These are phyloP conservation scores for Penaeus indicus DNA, from an alignment of 1,140 invertebrate species.

Conservation along the genomic window DNA sequence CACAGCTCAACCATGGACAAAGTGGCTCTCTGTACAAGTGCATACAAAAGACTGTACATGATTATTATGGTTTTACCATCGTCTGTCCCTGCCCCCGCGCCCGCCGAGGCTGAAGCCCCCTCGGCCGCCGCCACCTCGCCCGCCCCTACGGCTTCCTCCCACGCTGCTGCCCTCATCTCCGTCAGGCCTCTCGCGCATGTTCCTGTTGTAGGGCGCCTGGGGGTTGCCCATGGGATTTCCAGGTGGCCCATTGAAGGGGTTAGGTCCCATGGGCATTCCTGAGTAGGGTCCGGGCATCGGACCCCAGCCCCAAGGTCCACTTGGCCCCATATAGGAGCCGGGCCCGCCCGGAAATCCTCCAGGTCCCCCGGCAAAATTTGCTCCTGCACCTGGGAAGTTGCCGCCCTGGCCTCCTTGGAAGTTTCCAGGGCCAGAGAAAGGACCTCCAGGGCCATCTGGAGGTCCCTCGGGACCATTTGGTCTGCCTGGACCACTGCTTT, in stretches of 20 bases:
- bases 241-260: conserved; percentile 38
- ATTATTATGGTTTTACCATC: not conserved
- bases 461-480: conserved; percentile 24
- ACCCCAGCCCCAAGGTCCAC: conserved; percentile 44
- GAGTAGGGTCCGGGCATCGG: conserved; percentile 44
- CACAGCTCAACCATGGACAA: too few species aligned
- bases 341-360: conserved; percentile 37
- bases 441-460: conserved; percentile 22
- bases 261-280: conserved; percentile 33
- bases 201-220: conserved; percentile 34
- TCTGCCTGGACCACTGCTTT: conserved; percentile 16
- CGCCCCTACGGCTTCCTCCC: conserved; percentile 15
- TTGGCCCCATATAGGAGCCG: conserved; percentile 32
- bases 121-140: conserved; percentile 33
- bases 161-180: not conserved
- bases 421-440: conserved; percentile 23
- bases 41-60: too few species aligned
- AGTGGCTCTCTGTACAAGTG: too few species aligned
- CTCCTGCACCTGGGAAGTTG: conserved; percentile 7
- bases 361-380: conserved; percentile 3
- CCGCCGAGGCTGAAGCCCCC: conserved; percentile 12
- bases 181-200: not conserved
- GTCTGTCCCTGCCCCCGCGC: conserved; percentile 34
- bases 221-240: conserved; percentile 17
- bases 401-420: conserved; percentile 4